A percentile compares a stretch with the other conserved stretches of the same genome.
These are phyloP conservation scores for Parazoanthus swiftii DNA, from an alignment of 92 coral and sea anemone genomes.

Conservation along the genomic window DNA sequence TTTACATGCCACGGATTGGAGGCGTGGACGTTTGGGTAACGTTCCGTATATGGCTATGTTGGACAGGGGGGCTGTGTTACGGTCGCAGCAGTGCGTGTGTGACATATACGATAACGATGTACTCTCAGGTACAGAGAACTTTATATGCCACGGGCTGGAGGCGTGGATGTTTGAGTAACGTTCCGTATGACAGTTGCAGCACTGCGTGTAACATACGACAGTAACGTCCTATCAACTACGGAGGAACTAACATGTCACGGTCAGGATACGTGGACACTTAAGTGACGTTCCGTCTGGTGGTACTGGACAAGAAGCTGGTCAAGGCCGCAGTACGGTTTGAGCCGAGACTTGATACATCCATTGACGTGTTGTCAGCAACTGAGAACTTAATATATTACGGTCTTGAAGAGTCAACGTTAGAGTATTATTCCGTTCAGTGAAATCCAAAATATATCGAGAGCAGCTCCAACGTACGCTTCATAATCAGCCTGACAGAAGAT, in stretches of 20 bases:
- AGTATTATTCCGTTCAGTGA: background rate
- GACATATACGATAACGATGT: conserved; percentile 82
- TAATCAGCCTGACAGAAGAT: no score
- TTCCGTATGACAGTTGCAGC: conserved; percentile 72
- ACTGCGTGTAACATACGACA: conserved; percentile 82
- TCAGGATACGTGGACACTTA: conserved; percentile 77
- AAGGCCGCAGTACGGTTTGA: conserved; percentile 84
- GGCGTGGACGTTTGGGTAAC: conserved; percentile 71
- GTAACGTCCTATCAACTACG: conserved; percentile 69
- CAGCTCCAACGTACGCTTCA: no score
- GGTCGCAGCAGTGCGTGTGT: conserved; percentile 84
- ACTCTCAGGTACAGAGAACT: conserved; percentile 71
- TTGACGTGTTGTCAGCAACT: conserved; percentile 61
- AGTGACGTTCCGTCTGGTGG: background rate
- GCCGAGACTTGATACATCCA: conserved; percentile 65
- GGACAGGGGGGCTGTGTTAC: conserved; percentile 70
- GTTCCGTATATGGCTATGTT: conserved; percentile 13
- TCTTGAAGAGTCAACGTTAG: conserved; percentile 73
- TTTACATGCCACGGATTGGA: conserved; percentile 74
- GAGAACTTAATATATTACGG: conserved; percentile 75
- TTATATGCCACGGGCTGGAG: conserved; percentile 69
- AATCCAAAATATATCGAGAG: background rate
- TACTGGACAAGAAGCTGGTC: conserved; percentile 72
- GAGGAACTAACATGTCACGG: conserved; percentile 76
- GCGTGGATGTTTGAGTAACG: conserved; percentile 65